Conservation (phyloP, 1,140 invertebrate genomes). For the Macrobrachium nipponense region DNA sequence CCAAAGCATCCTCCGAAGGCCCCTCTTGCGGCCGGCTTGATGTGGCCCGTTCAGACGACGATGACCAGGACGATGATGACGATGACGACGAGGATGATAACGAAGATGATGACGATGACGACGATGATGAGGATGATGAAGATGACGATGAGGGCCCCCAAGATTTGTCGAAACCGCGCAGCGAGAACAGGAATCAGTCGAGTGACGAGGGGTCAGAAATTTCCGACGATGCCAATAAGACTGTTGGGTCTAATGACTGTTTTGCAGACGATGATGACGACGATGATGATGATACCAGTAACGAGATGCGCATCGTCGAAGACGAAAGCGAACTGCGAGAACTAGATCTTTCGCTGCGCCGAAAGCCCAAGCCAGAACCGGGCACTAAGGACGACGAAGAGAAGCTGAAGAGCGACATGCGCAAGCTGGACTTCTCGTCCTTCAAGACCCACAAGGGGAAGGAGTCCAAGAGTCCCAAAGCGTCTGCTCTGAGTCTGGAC, state of each 20-base stretch:
- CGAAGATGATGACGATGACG: not conserved
- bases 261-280: conserved; percentile 53
- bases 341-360: conserved; percentile 46
- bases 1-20: too few relatives aligned
- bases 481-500: conserved; percentile 38
- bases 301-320: conserved; percentile 55
- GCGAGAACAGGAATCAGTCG: not conserved
- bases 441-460: conserved; percentile 9
- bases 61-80: too few relatives aligned
- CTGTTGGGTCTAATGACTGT: conserved; percentile 50
- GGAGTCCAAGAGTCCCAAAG: conserved; percentile 23
- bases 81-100: too few relatives aligned
- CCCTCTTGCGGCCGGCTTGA: too few relatives aligned
- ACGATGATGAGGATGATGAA: conserved; percentile 8
- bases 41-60: too few relatives aligned
- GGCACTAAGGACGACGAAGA: not conserved
- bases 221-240: conserved; percentile 52
- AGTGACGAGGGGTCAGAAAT: conserved; percentile 55
- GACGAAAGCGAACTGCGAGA: conserved; percentile 52
- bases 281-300: conserved; percentile 54
- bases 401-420: conserved; percentile 33
- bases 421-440: conserved; percentile 31
- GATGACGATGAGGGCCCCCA: conserved; percentile 44
- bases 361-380: conserved; percentile 14
- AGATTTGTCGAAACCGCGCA: conserved; percentile 42